A percentile compares a stretch with the other conserved stretches of the same genome.
phyloP scores from a whole-genome alignment of 2,797 vertebrate genomes.

The Mallotus villosus region DNA sequence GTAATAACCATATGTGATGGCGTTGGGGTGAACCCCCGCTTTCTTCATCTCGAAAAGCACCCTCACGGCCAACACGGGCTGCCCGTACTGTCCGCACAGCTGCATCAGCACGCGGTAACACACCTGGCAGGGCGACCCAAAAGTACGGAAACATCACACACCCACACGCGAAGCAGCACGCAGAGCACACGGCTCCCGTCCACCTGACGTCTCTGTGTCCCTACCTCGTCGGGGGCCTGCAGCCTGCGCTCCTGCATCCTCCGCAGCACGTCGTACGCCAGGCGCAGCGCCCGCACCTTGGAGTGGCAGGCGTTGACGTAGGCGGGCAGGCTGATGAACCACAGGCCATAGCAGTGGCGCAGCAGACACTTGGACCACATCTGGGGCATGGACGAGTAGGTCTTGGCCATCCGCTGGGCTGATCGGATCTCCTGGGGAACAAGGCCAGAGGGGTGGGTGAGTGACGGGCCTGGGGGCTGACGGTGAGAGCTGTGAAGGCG shows the following conservation, averaged over 20 bases:
- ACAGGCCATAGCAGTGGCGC: constrained; percentile 93
- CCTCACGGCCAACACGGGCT: constrained; percentile 92
- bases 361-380: constrained; percentile 98
- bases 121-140: constrained; percentile 70
- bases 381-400: constrained; percentile 92
- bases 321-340: constrained; percentile 97
- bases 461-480: not conserved
- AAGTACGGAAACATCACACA: not conserved
- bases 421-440: constrained; percentile 90
- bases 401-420: constrained; percentile 93
- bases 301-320: constrained; percentile 92
- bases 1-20: constrained; percentile 98
- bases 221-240: constrained; percentile 95
- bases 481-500: not conserved
- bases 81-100: constrained; percentile 94
- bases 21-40: constrained; percentile 94
- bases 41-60: constrained; percentile 99
- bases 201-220: not conserved
- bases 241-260: constrained; percentile 96
- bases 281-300: constrained; percentile 91
- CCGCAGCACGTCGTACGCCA: constrained; percentile 91
- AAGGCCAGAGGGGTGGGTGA: not conserved
- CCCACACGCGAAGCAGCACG: not conserved
- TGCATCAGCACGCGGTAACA: constrained; percentile 98
- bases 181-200: not conserved